These are phyloP conservation scores for Otolemur garnettii DNA, from an alignment of 2,113 vertebrate genomes.

Conservation along the genomic window DNA sequence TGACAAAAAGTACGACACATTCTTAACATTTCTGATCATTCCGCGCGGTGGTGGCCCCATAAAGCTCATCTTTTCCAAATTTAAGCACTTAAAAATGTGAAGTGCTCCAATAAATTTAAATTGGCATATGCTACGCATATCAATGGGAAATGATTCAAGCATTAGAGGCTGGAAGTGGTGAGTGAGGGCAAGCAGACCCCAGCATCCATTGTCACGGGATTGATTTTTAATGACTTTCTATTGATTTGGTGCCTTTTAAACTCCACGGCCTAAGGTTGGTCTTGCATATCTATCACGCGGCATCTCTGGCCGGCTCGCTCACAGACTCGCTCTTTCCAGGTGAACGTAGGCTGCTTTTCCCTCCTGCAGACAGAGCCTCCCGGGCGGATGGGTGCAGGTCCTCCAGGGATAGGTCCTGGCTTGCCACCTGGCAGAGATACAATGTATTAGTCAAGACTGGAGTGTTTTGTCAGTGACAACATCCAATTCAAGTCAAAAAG, in stretches of 20 bases:
- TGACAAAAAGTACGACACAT: constrained; percentile 82
- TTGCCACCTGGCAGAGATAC: background rate
- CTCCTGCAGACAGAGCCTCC: constrained; percentile 32
- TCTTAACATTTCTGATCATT: constrained; percentile 85
- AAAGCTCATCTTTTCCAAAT: constrained; percentile 87
- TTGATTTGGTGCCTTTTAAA: constrained; percentile 89
- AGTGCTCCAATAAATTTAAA: constrained; percentile 90
- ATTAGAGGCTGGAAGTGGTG: constrained; percentile 87
- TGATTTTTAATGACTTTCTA: constrained; percentile 91
- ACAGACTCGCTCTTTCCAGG: constrained; percentile 40
- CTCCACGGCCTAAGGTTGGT: constrained; percentile 84
- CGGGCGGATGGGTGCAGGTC: too few species aligned
- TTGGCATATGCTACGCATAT: constrained; percentile 89
- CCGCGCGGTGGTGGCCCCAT: constrained; percentile 77
- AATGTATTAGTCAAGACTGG: accelerated
- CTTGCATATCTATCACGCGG: constrained; percentile 79
- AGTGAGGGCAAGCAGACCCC: constrained; percentile 86
- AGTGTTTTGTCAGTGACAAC: background rate
- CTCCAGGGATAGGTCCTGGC: background rate
- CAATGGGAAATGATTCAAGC: constrained; percentile 89
- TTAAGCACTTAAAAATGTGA: constrained; percentile 88
- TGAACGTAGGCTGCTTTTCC: background rate
- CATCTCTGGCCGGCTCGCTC: constrained; percentile 63
- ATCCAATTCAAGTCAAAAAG: background rate
- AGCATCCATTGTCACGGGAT: constrained; percentile 82